phyloP scores from a whole-genome alignment of 2,888 invertebrate genomes.

The Drosophila prolongata region DNA sequence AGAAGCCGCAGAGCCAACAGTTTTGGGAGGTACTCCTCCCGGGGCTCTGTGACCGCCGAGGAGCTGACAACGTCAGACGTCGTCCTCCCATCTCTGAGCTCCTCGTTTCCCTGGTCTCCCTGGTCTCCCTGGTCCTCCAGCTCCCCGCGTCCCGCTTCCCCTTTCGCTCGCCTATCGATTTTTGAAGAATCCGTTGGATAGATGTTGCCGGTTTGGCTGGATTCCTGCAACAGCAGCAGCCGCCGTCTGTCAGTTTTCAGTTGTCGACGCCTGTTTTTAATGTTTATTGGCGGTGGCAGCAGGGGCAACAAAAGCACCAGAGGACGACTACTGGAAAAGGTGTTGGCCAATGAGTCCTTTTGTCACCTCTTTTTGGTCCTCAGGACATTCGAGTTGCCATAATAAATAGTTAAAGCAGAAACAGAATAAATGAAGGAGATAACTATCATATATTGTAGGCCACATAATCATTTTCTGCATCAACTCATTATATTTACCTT shows the following conservation, averaged over 20 bases:
- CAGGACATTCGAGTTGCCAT: too few relatives aligned
- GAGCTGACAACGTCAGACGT: constrained; percentile 69
- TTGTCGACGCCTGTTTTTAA: constrained; percentile 58
- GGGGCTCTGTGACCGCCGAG: constrained; percentile 60
- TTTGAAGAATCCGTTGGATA: constrained; percentile 62
- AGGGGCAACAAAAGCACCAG: constrained; percentile 6
- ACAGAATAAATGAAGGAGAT: too few relatives aligned
- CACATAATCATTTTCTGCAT: too few relatives aligned
- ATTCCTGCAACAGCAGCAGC: constrained; percentile 18
- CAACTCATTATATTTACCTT: too few relatives aligned
- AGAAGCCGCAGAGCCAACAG: constrained; percentile 71
- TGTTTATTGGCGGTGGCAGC: constrained; percentile 72
- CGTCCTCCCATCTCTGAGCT: neutral
- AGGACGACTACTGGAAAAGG: neutral
- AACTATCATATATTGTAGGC: too few relatives aligned
- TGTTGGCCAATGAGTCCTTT: neutral
- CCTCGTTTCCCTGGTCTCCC: neutral
- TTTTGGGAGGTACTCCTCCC: constrained; percentile 30
- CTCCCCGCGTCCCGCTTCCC: neutral
- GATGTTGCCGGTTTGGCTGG: constrained; percentile 27
- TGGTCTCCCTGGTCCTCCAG: neutral
- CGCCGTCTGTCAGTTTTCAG: constrained; percentile 18
- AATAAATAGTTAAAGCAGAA: too few relatives aligned
- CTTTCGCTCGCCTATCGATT: constrained; percentile 50
- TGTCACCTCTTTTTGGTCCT: too few relatives aligned